Percentiles rank a stretch among this genome's conserved stretches.
Evolutionary conservation across 2,888 invertebrate genomes (phyloP).

Genomic region (Megamerina dolium): DNA sequence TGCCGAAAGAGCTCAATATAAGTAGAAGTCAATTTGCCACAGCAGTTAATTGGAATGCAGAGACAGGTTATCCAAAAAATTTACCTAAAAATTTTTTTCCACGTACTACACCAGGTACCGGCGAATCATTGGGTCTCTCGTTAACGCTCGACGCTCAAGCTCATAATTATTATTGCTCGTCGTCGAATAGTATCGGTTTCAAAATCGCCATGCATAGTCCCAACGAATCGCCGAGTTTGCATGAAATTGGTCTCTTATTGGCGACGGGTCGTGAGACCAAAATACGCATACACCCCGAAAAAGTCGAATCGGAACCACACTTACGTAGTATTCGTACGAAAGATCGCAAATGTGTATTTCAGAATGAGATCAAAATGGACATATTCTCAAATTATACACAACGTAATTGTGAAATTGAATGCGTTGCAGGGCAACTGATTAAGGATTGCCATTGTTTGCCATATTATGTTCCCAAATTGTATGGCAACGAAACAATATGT

Average conservation of each 20-base stretch:
- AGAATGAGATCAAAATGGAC: conserved; percentile 59
- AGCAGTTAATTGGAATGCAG: conserved; percentile 63
- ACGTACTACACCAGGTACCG: conserved; percentile 51
- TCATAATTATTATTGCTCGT: conserved; percentile 69
- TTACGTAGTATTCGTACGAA: conserved; percentile 10
- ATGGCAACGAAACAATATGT: conserved; percentile 60
- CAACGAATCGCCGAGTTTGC: conserved; percentile 21
- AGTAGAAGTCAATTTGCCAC: too few species aligned
- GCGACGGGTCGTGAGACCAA: conserved; percentile 25
- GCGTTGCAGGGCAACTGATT: conserved; percentile 62
- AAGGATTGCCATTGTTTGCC: conserved; percentile 27
- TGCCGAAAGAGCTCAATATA: too few species aligned
- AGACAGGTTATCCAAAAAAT: conserved; percentile 58
- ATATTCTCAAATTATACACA: conserved; percentile 65
- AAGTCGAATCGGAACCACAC: conserved; percentile 17
- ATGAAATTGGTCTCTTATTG: conserved; percentile 23
- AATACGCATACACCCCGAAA: conserved; percentile 21
- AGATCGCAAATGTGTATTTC: conserved; percentile 61
- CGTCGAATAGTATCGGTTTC: conserved; percentile 54
- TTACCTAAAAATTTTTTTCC: conserved; percentile 56
- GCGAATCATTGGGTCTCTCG: conserved; percentile 63
- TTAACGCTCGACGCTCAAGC: conserved; percentile 62
- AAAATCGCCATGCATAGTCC: conserved; percentile 29
- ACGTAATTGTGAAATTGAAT: conserved; percentile 69
- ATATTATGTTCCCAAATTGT: conserved; percentile 51